Conservation (phyloP, 2,113 vertebrate genomes). For the Piprites chloris region DNA sequence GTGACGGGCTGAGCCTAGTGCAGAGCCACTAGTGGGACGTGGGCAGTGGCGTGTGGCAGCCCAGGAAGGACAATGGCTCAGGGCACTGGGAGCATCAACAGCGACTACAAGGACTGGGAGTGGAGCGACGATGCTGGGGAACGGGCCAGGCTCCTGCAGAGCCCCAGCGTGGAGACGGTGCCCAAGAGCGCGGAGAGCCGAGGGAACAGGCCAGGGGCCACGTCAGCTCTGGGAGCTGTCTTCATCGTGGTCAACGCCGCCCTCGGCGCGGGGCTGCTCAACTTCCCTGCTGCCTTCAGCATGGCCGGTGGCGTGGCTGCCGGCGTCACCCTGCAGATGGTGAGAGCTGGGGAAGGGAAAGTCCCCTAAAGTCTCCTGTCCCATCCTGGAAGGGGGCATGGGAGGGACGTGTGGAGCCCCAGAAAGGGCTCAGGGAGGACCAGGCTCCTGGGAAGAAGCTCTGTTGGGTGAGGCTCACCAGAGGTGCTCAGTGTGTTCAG, state of each 20-base stretch:
- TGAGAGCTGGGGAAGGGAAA: constrained; percentile 54
- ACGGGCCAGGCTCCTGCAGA: constrained; percentile 88
- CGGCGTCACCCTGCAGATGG: constrained; percentile 88
- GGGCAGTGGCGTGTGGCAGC: neutral
- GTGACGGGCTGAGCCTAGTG: accelerated
- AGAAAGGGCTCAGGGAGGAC: neutral
- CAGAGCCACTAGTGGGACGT: neutral
- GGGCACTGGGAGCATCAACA: constrained; percentile 81
- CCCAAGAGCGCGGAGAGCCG: constrained; percentile 38
- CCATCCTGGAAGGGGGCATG: neutral
- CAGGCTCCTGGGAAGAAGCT: neutral
- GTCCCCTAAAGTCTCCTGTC: neutral
- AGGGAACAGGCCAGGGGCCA: constrained; percentile 48
- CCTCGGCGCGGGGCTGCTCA: constrained; percentile 91
- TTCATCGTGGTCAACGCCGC: constrained; percentile 98
- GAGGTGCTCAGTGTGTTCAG: neutral
- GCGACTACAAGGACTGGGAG: constrained; percentile 80
- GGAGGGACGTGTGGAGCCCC: neutral
- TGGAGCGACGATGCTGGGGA: constrained; percentile 82
- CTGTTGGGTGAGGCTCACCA: too few species aligned
- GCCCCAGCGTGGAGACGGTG: constrained; percentile 82
- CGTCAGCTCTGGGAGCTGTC: constrained; percentile 80
- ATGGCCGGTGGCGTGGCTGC: constrained; percentile 87
- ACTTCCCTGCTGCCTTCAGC: constrained; percentile 94
- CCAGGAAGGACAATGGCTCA: constrained; percentile 58